These are phyloP conservation scores for Drosophila setifemur DNA, from an alignment of 1,140 invertebrate genomes.

Conservation along the genomic window DNA sequence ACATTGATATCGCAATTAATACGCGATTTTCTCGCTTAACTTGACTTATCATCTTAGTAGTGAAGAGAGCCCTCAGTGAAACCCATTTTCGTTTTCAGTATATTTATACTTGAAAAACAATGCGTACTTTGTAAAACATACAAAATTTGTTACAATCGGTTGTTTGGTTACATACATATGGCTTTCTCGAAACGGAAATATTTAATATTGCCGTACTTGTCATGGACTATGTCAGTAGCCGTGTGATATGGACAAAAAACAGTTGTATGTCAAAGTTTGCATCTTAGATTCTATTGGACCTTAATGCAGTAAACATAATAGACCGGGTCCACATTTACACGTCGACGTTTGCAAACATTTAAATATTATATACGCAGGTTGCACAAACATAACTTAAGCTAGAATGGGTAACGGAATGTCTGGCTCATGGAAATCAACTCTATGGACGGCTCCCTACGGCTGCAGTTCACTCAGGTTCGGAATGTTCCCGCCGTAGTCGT, in stretches of 20 bases:
- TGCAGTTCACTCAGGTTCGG: slow-evolving; percentile 67
- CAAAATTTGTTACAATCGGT: slow-evolving; percentile 36
- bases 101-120: slow-evolving; percentile 42
- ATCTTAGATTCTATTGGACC: slow-evolving; percentile 48
- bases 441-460: slow-evolving; percentile 39
- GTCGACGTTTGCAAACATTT: slow-evolving; percentile 14
- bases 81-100: slow-evolving; percentile 4
- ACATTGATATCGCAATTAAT: background rate
- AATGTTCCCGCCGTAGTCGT: slow-evolving; percentile 68
- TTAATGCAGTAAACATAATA: slow-evolving; percentile 8
- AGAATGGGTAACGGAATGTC: slow-evolving; percentile 52
- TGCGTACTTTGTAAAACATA: slow-evolving; percentile 50
- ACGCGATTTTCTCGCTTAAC: background rate
- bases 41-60: no score
- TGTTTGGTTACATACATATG: slow-evolving; percentile 31
- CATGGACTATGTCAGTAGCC: slow-evolving; percentile 25
- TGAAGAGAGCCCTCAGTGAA: no score
- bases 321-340: slow-evolving; percentile 16
- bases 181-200: slow-evolving; percentile 33
- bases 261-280: slow-evolving; percentile 27
- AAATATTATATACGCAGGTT: slow-evolving; percentile 27
- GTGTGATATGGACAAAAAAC: slow-evolving; percentile 20
- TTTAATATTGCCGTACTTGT: slow-evolving; percentile 32
- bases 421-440: slow-evolving; percentile 23
- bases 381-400: slow-evolving; percentile 22